Evolutionary conservation across 1,140 invertebrate genomes (phyloP), one percentile per base, ranked within the genome.

Genomic region (Drosophila burlai): DNA sequence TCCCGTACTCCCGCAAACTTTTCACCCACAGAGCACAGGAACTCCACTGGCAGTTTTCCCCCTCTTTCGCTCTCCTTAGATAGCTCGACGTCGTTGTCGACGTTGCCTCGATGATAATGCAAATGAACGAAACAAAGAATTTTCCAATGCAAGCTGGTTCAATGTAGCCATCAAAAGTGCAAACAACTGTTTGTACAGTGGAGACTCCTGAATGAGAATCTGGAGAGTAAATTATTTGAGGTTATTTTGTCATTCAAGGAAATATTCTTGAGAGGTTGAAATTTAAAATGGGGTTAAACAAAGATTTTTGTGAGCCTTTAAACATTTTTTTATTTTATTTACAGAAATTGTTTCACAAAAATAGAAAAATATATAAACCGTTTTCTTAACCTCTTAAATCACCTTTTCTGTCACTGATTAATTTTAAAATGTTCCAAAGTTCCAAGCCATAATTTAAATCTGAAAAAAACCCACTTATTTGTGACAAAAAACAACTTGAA

Each of bases 111-210:
- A 87, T 89, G 80, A 87, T 89, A 89, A 89, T 89, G 81, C 73
- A 81, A 85, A 74, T 66, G 54, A 64, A 60, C 62, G 57, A 81
- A 79, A 79, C 66, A 64, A 84, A 80, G 86, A 78, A 87, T 87
- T 87, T 89, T 87, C 81, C 84, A 78, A 87, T 67, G 72, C 66
- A 57, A 77, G 67, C 67, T 76, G 77, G 84, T 87, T 87, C 85
- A 87, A 89, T 84, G 78, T 79, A 89, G 73, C 77, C 81, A 89
- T 87, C 68, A 89, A 87, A 81, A 74, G 64, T 67, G 80, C 65
- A 77, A 61, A 52, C 21, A 31, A 72, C 67, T 49, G 69, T 43
- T 59, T 60, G 66, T 42, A 73, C 69, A 73, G 69, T 73, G 38
- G 18, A 11, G 1, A 55, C 34, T 8, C 29, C 16, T 13, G 1